A percentile compares a stretch with the other conserved stretches of the same genome.
Conservation (phyloP, 2,797 vertebrate genomes). For the Cottoperca gobio region DNA sequence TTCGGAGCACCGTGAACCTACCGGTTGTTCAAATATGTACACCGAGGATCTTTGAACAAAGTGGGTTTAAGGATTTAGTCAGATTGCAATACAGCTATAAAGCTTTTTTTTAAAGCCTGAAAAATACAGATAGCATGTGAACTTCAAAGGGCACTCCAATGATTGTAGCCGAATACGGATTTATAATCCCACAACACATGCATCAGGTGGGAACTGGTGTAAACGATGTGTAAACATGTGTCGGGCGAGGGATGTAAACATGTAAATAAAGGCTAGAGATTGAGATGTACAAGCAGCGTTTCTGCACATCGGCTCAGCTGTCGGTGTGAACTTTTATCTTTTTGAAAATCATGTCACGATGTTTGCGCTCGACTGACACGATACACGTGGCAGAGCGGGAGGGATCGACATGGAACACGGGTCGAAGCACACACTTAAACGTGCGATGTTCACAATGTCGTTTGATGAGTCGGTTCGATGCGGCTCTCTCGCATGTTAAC, state of each 20-base stretch:
- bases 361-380: constrained; percentile 28
- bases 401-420: not conserved
- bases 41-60: not conserved
- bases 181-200: not conserved
- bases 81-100: not conserved
- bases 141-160: not conserved
- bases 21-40: constrained; percentile 26
- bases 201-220: not conserved
- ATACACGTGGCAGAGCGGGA: not conserved
- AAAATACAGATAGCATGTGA: not conserved
- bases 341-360: constrained; percentile 11
- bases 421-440: not conserved
- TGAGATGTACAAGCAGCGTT: not conserved
- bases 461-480: not conserved
- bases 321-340: constrained; percentile 2
- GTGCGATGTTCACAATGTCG: not conserved
- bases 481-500: not conserved
- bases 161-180: not conserved
- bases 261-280: not conserved
- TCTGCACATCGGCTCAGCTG: not conserved
- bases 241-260: not conserved
- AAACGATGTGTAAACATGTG: not conserved
- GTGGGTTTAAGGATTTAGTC: constrained; percentile 22
- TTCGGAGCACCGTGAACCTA: not conserved
- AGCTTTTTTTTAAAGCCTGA: not conserved